Conservation (phyloP, 2,888 invertebrate species). For the Willowsia nigromaculata region DNA sequence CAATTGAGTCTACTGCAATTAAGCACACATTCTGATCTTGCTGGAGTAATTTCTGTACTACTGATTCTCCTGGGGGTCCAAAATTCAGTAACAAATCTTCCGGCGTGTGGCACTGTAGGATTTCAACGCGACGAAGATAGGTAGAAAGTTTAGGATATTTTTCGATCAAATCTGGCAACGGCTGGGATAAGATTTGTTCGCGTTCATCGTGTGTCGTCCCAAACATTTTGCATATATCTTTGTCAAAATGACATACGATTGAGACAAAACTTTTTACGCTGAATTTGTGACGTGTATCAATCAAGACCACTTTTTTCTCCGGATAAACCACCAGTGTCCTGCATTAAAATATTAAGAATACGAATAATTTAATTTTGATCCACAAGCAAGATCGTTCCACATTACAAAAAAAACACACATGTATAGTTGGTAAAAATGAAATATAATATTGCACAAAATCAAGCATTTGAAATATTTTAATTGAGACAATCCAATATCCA, state of each 20-base stretch:
- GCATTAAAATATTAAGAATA: not conserved
- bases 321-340: conserved; percentile 70
- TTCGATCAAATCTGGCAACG: conserved; percentile 25
- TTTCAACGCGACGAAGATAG: conserved; percentile 66
- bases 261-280: conserved; percentile 55
- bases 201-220: not conserved
- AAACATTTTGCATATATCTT: conserved; percentile 4
- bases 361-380: not conserved
- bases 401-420: too few species aligned
- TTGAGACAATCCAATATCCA: too few species aligned
- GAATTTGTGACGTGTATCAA: conserved; percentile 75
- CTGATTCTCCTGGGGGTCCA: conserved; percentile 59
- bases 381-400: too few species aligned
- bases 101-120: conserved; percentile 64
- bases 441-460: too few species aligned
- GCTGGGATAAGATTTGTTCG: not conserved
- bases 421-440: too few species aligned
- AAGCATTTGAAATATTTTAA: too few species aligned
- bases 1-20: conserved; percentile 73
- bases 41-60: conserved; percentile 60
- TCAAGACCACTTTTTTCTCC: conserved; percentile 70
- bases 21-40: conserved; percentile 55
- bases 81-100: conserved; percentile 73
- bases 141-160: conserved; percentile 12
- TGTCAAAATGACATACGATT: conserved; percentile 64